A percentile compares a stretch with the other conserved stretches of the same genome.
These are phyloP conservation scores for Halcyon leucocephala DNA, from an alignment of 2,797 vertebrate species.

Conservation along the genomic window DNA sequence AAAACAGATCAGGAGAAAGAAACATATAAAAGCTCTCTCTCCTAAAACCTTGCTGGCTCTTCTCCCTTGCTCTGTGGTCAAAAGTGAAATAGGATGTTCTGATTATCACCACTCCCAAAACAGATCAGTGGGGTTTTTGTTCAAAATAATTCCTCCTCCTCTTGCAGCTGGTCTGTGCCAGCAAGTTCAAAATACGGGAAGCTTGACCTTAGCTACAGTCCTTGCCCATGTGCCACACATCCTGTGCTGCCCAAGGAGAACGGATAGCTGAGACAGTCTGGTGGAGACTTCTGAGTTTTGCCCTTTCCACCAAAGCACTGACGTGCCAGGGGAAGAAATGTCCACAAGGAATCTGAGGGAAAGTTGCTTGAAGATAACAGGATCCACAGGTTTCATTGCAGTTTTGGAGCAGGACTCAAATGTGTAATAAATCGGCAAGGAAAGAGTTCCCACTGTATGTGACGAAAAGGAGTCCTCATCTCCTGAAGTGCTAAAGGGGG, in stretches of 20 bases:
- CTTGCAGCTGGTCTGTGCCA: slow-evolving; percentile 31
- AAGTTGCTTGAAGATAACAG: background rate
- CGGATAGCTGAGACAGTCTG: background rate
- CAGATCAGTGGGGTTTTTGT: slow-evolving; percentile 53
- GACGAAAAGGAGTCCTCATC: slow-evolving; percentile 15
- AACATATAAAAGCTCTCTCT: background rate
- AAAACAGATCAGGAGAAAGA: slow-evolving; percentile 20
- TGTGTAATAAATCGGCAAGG: background rate
- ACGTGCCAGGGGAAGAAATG: background rate
- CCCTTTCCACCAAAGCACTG: background rate
- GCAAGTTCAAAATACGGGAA: slow-evolving; percentile 53
- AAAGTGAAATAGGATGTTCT: slow-evolving; percentile 68
- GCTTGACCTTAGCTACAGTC: slow-evolving; percentile 22
- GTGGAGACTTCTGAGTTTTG: background rate
- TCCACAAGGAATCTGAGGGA: background rate
- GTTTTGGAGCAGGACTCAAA: background rate
- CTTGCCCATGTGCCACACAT: background rate
- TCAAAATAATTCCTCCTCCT: slow-evolving; percentile 54
- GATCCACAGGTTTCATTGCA: background rate
- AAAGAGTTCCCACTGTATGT: background rate
- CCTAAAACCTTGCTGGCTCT: slow-evolving; percentile 39
- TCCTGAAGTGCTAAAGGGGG: background rate
- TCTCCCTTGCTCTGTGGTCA: slow-evolving; percentile 48
- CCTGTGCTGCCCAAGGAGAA: background rate
- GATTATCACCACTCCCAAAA: slow-evolving; percentile 69